These are phyloP conservation scores for Aphidoletes aphidimyza DNA, from an alignment of 2,888 invertebrate species.

Conservation along the genomic window DNA sequence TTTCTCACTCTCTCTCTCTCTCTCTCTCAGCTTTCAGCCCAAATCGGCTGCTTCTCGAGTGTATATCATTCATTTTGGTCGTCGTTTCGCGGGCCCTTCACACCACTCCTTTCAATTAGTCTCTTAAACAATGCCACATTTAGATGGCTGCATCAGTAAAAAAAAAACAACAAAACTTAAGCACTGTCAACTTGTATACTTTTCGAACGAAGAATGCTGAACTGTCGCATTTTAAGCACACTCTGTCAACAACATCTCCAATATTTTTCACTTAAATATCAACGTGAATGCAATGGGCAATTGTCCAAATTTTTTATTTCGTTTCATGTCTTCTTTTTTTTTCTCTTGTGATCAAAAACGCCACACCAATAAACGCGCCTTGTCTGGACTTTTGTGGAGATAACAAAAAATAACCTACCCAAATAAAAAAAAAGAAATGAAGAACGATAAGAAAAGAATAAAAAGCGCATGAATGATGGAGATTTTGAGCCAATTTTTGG, in stretches of 20 bases:
- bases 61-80: not conserved
- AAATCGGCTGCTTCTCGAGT: too few species aligned
- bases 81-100: not conserved
- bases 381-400: too few species aligned
- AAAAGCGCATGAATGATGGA: too few species aligned
- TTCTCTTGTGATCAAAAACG: too few species aligned
- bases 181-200: not conserved
- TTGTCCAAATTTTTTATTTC: not conserved
- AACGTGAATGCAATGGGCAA: not conserved
- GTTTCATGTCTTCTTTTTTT: not conserved
- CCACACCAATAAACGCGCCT: too few species aligned
- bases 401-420: too few species aligned
- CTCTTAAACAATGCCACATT: conserved; percentile 3
- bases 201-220: not conserved
- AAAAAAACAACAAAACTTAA: not conserved
- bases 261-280: not conserved
- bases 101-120: conserved; percentile 3
- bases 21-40: too few species aligned
- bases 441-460: too few species aligned
- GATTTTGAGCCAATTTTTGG: too few species aligned
- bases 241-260: conserved; percentile 12
- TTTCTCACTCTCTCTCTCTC: too few species aligned
- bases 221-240: conserved; percentile 18
- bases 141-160: not conserved
- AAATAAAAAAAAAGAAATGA: too few species aligned